Evolutionary conservation across 2,113 vertebrate genomes (phyloP).

Genomic region (Penelope pileata): DNA sequence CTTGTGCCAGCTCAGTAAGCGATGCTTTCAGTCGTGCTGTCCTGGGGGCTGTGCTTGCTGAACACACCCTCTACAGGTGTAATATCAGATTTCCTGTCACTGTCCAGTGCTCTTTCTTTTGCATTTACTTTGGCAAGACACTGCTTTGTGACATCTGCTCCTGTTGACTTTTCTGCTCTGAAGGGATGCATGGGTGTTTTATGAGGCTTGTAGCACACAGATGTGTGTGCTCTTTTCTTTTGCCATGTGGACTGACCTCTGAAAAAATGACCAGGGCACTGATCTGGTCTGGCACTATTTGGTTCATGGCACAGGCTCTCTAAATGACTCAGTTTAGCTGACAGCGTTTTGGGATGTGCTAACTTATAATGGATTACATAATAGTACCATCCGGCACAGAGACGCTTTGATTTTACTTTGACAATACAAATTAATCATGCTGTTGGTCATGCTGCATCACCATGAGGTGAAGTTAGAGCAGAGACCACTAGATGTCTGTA

Average conservation of each 20-base stretch:
- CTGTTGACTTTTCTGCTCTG: background rate
- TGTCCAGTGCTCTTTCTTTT: background rate
- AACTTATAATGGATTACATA: background rate
- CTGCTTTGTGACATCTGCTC: background rate
- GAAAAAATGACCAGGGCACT: background rate
- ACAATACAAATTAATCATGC: too few species aligned
- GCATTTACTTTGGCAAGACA: background rate
- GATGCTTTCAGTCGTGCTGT: background rate
- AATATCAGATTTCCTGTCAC: background rate
- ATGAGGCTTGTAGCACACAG: background rate
- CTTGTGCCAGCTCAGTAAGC: rapidly evolving
- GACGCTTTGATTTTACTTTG: background rate
- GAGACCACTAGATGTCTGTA: background rate
- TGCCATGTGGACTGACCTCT: background rate
- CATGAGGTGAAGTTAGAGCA: background rate
- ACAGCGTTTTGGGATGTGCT: background rate
- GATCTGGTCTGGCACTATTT: background rate
- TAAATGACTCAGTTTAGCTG: background rate
- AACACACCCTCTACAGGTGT: background rate
- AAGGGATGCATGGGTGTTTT: background rate
- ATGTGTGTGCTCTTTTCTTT: background rate
- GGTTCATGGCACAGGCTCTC: background rate
- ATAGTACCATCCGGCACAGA: rapidly evolving
- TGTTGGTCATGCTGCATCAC: rapidly evolving
- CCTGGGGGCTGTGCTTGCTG: background rate